These are phyloP conservation scores for Agelas oroides DNA, from an alignment of 37 sponge, comb jelly and placozoan species.

Conservation along the genomic window DNA sequence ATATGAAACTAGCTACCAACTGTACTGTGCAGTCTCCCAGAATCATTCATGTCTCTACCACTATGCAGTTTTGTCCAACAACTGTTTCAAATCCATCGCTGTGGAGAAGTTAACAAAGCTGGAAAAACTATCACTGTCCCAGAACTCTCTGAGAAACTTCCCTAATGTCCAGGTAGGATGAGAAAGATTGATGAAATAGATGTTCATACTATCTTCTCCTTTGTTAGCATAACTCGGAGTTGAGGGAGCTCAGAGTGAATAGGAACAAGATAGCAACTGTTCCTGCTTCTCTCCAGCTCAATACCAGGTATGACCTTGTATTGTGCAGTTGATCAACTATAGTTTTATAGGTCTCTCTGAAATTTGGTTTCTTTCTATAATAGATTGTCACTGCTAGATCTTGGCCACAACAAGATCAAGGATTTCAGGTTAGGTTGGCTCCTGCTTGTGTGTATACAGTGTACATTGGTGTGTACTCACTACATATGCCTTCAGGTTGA, in stretches of 20 bases:
- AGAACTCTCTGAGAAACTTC: constrained; percentile 25
- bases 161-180: constrained; percentile 33
- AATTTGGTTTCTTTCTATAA: too few relatives aligned
- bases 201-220: background rate
- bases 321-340: too few relatives aligned
- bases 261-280: constrained; percentile 20
- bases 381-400: constrained; percentile 36
- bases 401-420: constrained; percentile 41
- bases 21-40: background rate
- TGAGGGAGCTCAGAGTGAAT: constrained; percentile 51
- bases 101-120: constrained; percentile 14
- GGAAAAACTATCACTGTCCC: constrained; percentile 51
- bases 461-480: too few relatives aligned
- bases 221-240: constrained; percentile 14
- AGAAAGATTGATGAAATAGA: background rate
- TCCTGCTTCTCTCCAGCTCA: constrained; percentile 9
- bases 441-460: too few relatives aligned
- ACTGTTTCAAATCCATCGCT: constrained; percentile 34
- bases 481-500: too few relatives aligned
- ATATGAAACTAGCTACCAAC: too few relatives aligned
- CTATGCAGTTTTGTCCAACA: constrained; percentile 54
- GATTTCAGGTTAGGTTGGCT: background rate
- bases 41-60: background rate
- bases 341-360: too few relatives aligned
- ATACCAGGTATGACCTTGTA: constrained; percentile 23